A percentile compares a stretch with the other conserved stretches of the same genome.
These are phyloP conservation scores for Rousettus madagascariensis DNA, from an alignment of 2,797 vertebrate species.

Conservation along the genomic window DNA sequence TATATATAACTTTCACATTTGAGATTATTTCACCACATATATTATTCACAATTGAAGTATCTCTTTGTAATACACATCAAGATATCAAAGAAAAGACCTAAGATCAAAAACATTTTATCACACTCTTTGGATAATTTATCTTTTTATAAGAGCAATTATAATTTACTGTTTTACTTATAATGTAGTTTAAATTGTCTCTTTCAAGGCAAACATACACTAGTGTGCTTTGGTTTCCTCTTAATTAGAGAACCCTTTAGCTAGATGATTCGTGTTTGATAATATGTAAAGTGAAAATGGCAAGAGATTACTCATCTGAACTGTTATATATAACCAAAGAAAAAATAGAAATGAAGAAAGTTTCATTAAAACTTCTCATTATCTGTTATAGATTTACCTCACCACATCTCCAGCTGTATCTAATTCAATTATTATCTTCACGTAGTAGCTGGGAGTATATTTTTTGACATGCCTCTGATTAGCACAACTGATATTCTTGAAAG, in stretches of 20 bases:
- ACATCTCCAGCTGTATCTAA: conserved; percentile 16
- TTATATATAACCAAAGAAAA: neutral
- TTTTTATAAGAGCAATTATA: conserved; percentile 67
- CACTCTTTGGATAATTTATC: conserved; percentile 43
- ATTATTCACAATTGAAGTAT: neutral
- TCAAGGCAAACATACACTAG: conserved; percentile 26
- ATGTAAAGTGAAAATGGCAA: conserved; percentile 20
- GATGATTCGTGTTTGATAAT: conserved; percentile 51
- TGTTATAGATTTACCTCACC: neutral
- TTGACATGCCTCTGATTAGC: conserved; percentile 35
- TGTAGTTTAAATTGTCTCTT: neutral
- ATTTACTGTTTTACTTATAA: neutral
- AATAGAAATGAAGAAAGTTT: neutral
- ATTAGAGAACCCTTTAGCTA: neutral
- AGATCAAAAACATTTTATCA: neutral
- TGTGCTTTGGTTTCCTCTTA: conserved; percentile 59
- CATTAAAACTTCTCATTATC: neutral
- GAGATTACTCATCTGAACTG: neutral
- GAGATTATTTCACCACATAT: neutral
- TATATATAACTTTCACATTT: neutral
- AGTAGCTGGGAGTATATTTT: conserved; percentile 39
- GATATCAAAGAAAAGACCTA: neutral
- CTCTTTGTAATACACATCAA: neutral
- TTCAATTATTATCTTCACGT: conserved; percentile 52
- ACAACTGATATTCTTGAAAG: conserved; percentile 20